phyloP scores from a whole-genome alignment of 2,113 vertebrate genomes.

The Bolborhynchus lineola region DNA sequence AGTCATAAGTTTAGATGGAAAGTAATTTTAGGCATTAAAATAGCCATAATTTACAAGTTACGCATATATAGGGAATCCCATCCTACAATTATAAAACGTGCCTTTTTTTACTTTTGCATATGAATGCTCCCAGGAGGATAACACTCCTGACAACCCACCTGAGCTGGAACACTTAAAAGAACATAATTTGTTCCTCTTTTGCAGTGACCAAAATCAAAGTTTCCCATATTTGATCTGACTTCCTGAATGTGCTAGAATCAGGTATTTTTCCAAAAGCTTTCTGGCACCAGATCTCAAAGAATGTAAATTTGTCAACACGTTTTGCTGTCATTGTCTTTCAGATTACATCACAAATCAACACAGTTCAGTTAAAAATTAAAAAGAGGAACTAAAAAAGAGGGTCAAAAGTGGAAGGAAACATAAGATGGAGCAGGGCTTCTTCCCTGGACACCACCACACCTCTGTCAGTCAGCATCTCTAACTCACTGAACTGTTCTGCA shows the following conservation, averaged over 20 bases:
- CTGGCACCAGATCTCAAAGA: not conserved
- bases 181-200: not conserved
- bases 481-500: not conserved
- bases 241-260: not conserved
- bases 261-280: not conserved
- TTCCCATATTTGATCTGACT: not conserved
- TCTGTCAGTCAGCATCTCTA: not conserved
- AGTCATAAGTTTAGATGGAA: not conserved
- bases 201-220: not conserved
- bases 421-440: not conserved
- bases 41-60: not conserved
- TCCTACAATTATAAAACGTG: not conserved
- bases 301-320: not conserved
- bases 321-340: not conserved
- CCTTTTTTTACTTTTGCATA: not conserved
- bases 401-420: not conserved
- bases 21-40: not conserved
- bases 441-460: accelerated
- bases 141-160: not conserved
- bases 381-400: not conserved
- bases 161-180: not conserved
- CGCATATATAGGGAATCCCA: not conserved
- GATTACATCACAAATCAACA: not conserved
- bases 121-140: not conserved
- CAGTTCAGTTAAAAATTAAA: not conserved